Evolutionary conservation across 2,888 invertebrate species (phyloP).

Genomic region (Orchestes rusci): DNA sequence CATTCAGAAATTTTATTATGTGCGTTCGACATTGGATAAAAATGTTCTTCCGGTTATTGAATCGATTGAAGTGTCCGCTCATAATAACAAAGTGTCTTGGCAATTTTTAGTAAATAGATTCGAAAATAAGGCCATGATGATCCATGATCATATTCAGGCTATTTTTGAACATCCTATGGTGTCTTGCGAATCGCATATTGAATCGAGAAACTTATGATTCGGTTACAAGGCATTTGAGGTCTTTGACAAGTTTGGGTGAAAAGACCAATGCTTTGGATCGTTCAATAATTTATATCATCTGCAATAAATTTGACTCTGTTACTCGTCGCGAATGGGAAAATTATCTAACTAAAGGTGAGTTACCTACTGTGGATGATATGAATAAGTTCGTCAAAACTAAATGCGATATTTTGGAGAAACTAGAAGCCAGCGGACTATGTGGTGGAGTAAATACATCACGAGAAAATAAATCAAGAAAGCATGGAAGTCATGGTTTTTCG

Average conservation of each 20-base stretch:
- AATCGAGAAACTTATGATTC: slow-evolving; percentile 19
- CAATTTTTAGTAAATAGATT: slow-evolving; percentile 24
- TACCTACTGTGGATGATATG: slow-evolving; percentile 13
- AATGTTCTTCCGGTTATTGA: slow-evolving; percentile 9
- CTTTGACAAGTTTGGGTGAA: slow-evolving; percentile 17
- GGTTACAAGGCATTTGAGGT: slow-evolving; percentile 17
- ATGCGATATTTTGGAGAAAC: slow-evolving; percentile 18
- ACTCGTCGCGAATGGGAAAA: slow-evolving; percentile 16
- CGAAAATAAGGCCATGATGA: slow-evolving; percentile 24
- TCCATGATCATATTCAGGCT: slow-evolving; percentile 26
- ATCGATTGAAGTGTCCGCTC: slow-evolving; percentile 16
- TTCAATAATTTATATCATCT: slow-evolving; percentile 9
- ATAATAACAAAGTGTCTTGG: slow-evolving; percentile 26
- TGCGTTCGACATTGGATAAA: not conserved
- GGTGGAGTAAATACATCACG: too few relatives aligned
- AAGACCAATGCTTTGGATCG: slow-evolving; percentile 16
- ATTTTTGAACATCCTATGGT: slow-evolving; percentile 21
- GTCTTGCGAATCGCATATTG: slow-evolving; percentile 13
- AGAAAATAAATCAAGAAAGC: not conserved
- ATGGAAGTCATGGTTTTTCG: not conserved
- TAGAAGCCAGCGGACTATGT: slow-evolving; percentile 4
- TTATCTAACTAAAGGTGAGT: slow-evolving; percentile 1
- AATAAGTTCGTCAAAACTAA: slow-evolving; percentile 14
- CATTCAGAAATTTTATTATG: slow-evolving; percentile 1
- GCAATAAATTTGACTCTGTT: slow-evolving; percentile 8